Conservation (phyloP, 2,888 invertebrate genomes). For the Polydrusus pterygomalis region DNA sequence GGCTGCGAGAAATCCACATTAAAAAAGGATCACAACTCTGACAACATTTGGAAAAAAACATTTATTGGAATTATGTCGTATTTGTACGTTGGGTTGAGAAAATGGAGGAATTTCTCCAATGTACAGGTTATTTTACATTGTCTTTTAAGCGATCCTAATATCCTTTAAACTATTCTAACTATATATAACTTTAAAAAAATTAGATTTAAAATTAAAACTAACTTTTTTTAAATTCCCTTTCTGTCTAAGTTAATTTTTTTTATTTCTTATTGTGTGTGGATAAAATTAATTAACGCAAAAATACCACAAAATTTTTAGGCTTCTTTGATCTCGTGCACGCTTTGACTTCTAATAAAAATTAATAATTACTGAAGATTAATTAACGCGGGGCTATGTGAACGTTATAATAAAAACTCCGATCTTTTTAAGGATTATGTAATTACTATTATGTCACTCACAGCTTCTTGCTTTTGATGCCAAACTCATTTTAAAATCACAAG, state of each 20-base stretch:
- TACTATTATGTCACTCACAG: conserved; percentile 12
- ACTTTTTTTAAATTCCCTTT: background rate
- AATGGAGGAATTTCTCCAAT: too few relatives aligned
- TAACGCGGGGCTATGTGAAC: background rate
- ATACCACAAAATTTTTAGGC: background rate
- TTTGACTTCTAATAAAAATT: conserved; percentile 2
- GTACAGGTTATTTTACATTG: too few relatives aligned
- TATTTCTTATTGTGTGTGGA: background rate
- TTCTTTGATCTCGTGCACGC: conserved; percentile 6
- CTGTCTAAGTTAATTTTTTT: background rate
- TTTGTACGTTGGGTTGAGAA: too few relatives aligned
- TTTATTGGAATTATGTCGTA: too few relatives aligned
- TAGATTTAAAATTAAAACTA: background rate
- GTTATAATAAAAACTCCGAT: conserved; percentile 1
- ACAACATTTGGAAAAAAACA: too few relatives aligned
- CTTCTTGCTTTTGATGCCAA: background rate
- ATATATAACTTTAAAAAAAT: too few relatives aligned
- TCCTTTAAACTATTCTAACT: too few relatives aligned
- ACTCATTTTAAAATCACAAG: background rate
- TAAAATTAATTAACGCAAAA: conserved; percentile 9
- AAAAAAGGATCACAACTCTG: too few relatives aligned
- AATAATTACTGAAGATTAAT: conserved; percentile 11
- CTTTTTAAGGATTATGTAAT: conserved; percentile 12
- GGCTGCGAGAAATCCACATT: too few relatives aligned
- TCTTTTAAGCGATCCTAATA: too few relatives aligned